phyloP scores from a whole-genome alignment of 2,797 vertebrate genomes.

The Pterois miles region DNA sequence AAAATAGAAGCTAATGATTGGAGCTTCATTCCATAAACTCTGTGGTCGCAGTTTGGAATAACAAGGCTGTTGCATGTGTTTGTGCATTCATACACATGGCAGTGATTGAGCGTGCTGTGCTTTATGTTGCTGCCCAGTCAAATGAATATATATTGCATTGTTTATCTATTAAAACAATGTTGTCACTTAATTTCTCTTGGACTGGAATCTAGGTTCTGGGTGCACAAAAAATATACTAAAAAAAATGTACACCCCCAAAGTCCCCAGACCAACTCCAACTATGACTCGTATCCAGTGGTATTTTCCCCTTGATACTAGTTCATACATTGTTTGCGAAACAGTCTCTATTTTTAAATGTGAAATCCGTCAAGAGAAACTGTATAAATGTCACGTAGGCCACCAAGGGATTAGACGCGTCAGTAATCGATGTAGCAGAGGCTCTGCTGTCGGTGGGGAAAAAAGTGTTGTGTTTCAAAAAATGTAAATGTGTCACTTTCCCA shows the following conservation, averaged over 20 bases:
- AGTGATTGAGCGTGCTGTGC: slow-evolving; percentile 48
- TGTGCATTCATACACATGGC: slow-evolving; percentile 57
- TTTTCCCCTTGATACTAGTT: slow-evolving; percentile 45
- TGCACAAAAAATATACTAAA: neutral
- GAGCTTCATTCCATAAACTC: slow-evolving; percentile 67
- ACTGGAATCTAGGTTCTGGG: neutral
- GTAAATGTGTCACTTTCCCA: slow-evolving; percentile 58
- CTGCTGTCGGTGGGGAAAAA: slow-evolving; percentile 40
- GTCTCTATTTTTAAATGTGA: slow-evolving; percentile 49
- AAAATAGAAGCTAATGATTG: slow-evolving; percentile 70
- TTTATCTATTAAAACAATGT: slow-evolving; percentile 45
- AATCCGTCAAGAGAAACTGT: slow-evolving; percentile 52
- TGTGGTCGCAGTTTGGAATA: slow-evolving; percentile 59
- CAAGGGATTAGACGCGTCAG: slow-evolving; percentile 44
- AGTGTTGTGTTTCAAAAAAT: slow-evolving; percentile 42
- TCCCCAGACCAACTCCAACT: slow-evolving; percentile 22
- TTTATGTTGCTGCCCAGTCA: slow-evolving; percentile 31
- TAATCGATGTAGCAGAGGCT: slow-evolving; percentile 68
- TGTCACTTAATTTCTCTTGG: slow-evolving; percentile 31
- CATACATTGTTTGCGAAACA: slow-evolving; percentile 49
- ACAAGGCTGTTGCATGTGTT: slow-evolving; percentile 60
- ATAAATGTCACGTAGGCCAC: slow-evolving; percentile 52
- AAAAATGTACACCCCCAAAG: slow-evolving; percentile 9
- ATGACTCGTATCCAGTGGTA: slow-evolving; percentile 42
- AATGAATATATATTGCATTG: slow-evolving; percentile 36